These are phyloP conservation scores for Picathartes gymnocephalus DNA, from an alignment of 2,113 vertebrate species.

Conservation along the genomic window DNA sequence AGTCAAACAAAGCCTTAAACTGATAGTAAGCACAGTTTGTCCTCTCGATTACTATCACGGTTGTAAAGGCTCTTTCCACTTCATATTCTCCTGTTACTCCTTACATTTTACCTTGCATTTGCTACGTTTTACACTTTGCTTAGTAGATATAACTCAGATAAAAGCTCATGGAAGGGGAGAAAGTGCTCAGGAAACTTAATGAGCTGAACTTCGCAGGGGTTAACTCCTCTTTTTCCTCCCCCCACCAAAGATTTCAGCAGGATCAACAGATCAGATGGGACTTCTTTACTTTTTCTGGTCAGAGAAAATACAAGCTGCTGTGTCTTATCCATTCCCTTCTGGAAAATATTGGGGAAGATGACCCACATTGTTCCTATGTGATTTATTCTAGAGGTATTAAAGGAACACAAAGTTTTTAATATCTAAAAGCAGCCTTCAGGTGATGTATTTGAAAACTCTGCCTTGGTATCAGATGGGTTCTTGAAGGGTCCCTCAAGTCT, in stretches of 20 bases:
- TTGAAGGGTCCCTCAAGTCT: background rate
- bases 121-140: background rate
- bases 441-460: background rate
- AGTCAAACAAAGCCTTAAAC: background rate
- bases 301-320: background rate
- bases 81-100: background rate
- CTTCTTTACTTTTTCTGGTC: background rate
- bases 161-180: background rate
- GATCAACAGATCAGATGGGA: background rate
- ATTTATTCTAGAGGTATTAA: background rate
- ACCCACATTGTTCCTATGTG: background rate
- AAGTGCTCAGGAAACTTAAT: background rate
- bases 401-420: background rate
- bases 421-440: background rate
- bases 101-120: background rate
- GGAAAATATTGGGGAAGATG: background rate
- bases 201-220: background rate
- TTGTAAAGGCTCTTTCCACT: background rate
- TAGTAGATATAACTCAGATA: background rate
- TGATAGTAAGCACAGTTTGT: background rate
- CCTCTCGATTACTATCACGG: background rate
- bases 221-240: background rate
- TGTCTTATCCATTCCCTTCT: background rate
- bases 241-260: background rate
- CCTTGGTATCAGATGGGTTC: background rate